phyloP scores from a whole-genome alignment of 2,888 invertebrate genomes.

The Agonum fuliginosum region DNA sequence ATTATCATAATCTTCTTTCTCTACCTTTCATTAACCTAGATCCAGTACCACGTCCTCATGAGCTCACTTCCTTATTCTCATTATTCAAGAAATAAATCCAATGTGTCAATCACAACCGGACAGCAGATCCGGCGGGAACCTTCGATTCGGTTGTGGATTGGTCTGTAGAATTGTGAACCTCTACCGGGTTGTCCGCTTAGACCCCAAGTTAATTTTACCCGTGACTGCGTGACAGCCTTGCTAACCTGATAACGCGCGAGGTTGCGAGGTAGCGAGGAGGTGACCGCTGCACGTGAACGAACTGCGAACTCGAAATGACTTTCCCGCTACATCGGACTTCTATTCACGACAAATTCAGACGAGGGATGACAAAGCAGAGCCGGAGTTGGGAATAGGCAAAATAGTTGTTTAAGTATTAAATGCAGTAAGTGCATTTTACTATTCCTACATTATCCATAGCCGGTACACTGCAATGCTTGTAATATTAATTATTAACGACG shows the following conservation, averaged over 20 bases:
- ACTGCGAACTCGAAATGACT: slow-evolving; percentile 3
- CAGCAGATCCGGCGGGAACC: too few species aligned
- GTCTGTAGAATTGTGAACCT: slow-evolving; percentile 20
- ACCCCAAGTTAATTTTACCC: slow-evolving; percentile 20
- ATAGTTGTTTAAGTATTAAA: too few species aligned
- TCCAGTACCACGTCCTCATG: background rate
- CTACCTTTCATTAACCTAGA: background rate
- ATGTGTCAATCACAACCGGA: slow-evolving; percentile 33
- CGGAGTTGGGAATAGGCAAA: too few species aligned
- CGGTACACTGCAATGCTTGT: too few species aligned
- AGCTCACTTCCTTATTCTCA: background rate
- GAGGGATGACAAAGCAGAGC: background rate
- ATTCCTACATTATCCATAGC: too few species aligned
- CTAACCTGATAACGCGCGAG: slow-evolving; percentile 37
- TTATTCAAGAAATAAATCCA: slow-evolving; percentile 32
- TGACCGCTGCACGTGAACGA: slow-evolving; percentile 30
- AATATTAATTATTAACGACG: too few species aligned
- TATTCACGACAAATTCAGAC: background rate
- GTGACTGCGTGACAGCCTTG: slow-evolving; percentile 34
- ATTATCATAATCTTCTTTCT: too few species aligned
- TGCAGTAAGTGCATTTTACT: too few species aligned
- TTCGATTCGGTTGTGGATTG: background rate
- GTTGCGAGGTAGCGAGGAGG: too few species aligned
- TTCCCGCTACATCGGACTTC: background rate
- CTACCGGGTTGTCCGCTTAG: background rate